A percentile compares a stretch with the other conserved stretches of the same genome.
Evolutionary conservation across 2,888 invertebrate species (phyloP).

Genomic region (Papilio demoleus): DNA sequence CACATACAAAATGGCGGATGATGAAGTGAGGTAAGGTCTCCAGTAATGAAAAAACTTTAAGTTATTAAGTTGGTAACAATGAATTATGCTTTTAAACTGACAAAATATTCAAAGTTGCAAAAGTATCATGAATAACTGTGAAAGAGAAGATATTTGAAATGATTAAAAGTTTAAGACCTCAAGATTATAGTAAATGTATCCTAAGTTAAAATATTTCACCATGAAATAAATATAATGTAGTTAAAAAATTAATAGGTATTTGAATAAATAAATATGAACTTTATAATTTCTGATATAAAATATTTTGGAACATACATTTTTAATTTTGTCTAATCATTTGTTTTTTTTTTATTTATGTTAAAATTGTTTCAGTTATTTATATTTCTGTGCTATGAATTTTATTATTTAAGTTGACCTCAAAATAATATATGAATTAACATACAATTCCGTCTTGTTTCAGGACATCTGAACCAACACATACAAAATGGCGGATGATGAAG

Average conservation of each 20-base stretch:
- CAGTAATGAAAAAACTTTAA: neutral
- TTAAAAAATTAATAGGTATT: too few relatives aligned
- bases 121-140: neutral
- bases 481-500: conserved; percentile 97
- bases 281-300: neutral
- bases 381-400: neutral
- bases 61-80: neutral
- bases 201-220: too few relatives aligned
- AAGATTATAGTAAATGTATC: too few relatives aligned
- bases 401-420: conserved; percentile 29
- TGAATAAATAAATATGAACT: too few relatives aligned
- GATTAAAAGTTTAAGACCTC: neutral
- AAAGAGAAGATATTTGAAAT: neutral
- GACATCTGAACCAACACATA: conserved; percentile 82
- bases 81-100: neutral
- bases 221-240: neutral
- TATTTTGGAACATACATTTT: too few relatives aligned
- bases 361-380: too few relatives aligned
- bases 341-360: conserved; percentile 44
- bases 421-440: conserved; percentile 3
- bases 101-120: neutral
- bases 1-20: conserved; percentile 93
- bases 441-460: conserved; percentile 77
- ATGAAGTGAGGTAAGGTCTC: conserved; percentile 94
- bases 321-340: conserved; percentile 33